These are phyloP conservation scores for Platyrinchus mystaceus DNA, from an alignment of 2,797 vertebrate species.

Conservation along the genomic window DNA sequence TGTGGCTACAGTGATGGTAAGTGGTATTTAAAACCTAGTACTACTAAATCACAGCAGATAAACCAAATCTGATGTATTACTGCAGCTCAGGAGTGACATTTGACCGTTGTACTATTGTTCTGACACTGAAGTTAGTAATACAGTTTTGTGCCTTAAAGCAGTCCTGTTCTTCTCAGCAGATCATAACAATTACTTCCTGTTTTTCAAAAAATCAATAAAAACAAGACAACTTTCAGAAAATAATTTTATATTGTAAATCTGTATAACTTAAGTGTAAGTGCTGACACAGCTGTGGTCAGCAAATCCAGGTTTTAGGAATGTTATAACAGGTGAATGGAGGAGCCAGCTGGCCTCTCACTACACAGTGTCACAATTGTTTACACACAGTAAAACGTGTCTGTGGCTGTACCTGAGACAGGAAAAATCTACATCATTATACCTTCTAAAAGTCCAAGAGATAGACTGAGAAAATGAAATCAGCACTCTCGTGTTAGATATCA, in stretches of 20 bases:
- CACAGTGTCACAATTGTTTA: background rate
- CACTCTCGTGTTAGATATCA: background rate
- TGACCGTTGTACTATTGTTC: background rate
- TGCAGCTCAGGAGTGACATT: constrained; percentile 7
- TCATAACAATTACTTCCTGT: background rate
- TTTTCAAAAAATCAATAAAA: constrained; percentile 1
- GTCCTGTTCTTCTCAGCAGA: background rate
- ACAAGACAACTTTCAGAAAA: background rate
- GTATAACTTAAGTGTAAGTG: background rate
- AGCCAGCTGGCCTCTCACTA: background rate
- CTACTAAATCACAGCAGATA: constrained; percentile 25
- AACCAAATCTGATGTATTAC: constrained; percentile 30
- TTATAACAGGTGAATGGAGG: background rate
- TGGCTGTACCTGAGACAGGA: background rate
- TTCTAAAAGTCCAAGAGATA: background rate
- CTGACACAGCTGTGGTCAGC: background rate
- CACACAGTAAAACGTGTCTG: fast-evolving
- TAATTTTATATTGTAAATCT: background rate
- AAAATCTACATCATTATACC: background rate
- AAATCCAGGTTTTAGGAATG: background rate
- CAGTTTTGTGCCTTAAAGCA: background rate
- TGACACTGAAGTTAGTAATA: constrained; percentile 20
- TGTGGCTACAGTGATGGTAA: background rate
- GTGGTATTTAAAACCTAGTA: constrained; percentile 16
- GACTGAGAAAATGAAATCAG: background rate